Evolutionary conservation across 53 echinoderm and acorn worm genomes (phyloP), one percentile per base, ranked within the genome.

Genomic region (Holothuria scabra): DNA sequence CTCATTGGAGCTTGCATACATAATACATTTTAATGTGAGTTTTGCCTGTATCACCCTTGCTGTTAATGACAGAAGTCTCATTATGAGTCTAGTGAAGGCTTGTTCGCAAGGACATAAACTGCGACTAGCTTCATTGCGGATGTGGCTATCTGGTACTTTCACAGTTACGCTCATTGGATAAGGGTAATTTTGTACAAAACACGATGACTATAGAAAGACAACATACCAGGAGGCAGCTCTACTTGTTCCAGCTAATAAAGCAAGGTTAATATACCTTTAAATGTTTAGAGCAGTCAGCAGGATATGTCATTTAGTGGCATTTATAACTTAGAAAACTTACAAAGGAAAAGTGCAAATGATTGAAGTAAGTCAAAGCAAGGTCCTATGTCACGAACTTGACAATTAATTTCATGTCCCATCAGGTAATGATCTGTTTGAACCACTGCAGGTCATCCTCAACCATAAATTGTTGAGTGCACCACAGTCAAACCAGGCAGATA

Each of bases 101-200:
- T 33, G 37, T 23, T 72, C 48, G 48, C 72, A 48, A 44, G 72
- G 72, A 49, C 72, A 44, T 72, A 72, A 72, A 72, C 12, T 23
- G 12, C 26, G 72, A 72, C 24, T 25, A 23, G 44, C 25, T 44
- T 48, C 48, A n/a, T 19, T 72, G 25, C 23, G 34, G 26, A 44
- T 26, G 28, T 72, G 22, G 4, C 5, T 12, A 25, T 12, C 44
- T 46, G 72, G 72, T 72, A 72, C 41, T 72, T 72, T 72, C 25
- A 48, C 72, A 72, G 72, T 72, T 72, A 72, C 72, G 72, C 72
- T 48, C 26, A 48, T 46, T 72, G 72, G 46, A 9, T 18, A 12
- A 24, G 48, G 46, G 72, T 41, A 14, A 72, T 44, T 71, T 72
- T 72, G 65, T 5, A 28, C 31, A 28, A 26, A 6, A 22, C 1